Base-by-base conservation (phyloP, 1,140 invertebrate species). In the Drosophila insularis region DNA sequence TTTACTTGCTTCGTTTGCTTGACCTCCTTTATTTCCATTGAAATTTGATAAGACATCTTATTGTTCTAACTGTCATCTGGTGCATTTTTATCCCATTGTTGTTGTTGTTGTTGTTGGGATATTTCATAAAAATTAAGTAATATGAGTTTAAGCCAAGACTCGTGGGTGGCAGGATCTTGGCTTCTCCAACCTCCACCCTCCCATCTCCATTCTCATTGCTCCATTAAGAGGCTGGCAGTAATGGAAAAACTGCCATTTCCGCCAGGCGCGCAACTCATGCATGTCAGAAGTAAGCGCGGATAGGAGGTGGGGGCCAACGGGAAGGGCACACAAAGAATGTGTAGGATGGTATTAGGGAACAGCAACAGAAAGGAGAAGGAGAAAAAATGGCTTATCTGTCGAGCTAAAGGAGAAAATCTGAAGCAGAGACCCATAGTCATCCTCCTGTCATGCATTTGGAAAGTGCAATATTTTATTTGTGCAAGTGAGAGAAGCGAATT, bases 61-160 rank as follows among this genome's bases (percentile, higher is more conserved):
- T 50, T 50, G 43, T 50, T 50, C 43, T 50, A 21, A 4, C 2
- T 50, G n/a, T 43, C 7, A 11, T 11, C 17, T 50, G 17, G 7
- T 46, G 65, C 72, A 76, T 76, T 76, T 63, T 70, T 53, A 66
- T 64, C 7, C 23, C 19, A 43, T 19, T 58, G 32, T 60, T 63
- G 62, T 64, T 61, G 62, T 64, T 61, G 35, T 79, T 75, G 4
- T 27, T 27, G 27, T 6, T 5, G 0, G 79, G 79, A 79, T 87
- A 82, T 86, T 89, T 86, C 84, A 87, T 87, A 87, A 79, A 86
- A 87, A 86, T 86, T 86, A 86, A 87, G 84, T 82, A 86, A 89
- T 86, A 78, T 61, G 61, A 50, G 43, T 50, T 17, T 66, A 62
- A 54, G 37, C 27, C 39, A 27, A 35, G 63, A 35, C 23, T 32